Percentiles rank a stretch among this genome's conserved stretches.
phyloP scores from a whole-genome alignment of 1,140 invertebrate genomes.

The Cherax quadricarinatus region DNA sequence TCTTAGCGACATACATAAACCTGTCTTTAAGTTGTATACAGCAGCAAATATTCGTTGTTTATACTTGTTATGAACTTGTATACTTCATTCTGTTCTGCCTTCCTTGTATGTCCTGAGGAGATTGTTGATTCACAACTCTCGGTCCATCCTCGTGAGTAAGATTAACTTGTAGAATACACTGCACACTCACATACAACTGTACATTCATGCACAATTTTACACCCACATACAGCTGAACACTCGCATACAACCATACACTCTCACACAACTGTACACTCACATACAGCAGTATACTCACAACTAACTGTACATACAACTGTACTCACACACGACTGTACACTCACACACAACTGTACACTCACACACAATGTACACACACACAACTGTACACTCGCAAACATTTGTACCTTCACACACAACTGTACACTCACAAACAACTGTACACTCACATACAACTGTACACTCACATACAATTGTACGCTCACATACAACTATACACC shows the following conservation, averaged over 20 bases:
- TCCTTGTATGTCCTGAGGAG: no score
- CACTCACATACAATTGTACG: slow-evolving; percentile 5
- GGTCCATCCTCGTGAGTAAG: no score
- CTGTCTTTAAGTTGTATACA: no score
- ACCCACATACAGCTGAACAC: background rate
- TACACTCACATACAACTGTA: slow-evolving; percentile 11
- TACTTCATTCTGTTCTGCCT: no score
- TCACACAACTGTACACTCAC: background rate
- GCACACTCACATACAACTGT: slow-evolving; percentile 7
- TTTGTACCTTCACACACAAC: no score
- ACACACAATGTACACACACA: background rate
- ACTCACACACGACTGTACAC: background rate
- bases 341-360: background rate
- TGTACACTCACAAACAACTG: no score
- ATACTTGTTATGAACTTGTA: no score
- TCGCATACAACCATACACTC: background rate
- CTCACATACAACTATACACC: background rate
- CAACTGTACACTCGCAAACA: no score
- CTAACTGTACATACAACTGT: background rate
- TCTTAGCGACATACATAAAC: no score
- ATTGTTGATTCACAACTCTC: no score
- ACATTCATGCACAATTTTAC: slow-evolving; percentile 3
- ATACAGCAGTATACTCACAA: background rate
- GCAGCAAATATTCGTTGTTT: no score
- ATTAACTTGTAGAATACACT: no score